Evolutionary conservation across 2,797 vertebrate genomes (phyloP).

Genomic region (Botia almorhae): DNA sequence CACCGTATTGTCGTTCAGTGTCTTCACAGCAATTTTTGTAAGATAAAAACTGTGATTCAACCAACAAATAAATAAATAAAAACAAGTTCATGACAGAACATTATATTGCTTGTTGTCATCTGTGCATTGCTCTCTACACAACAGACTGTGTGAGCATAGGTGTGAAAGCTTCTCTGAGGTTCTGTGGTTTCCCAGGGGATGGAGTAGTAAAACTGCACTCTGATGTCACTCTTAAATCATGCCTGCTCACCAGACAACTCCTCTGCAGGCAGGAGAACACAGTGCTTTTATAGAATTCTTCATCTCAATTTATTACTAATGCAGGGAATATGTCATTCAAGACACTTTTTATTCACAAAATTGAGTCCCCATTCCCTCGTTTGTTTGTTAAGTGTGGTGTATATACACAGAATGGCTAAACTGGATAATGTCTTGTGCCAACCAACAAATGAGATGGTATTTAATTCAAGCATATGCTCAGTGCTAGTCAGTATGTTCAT

Average conservation of each 20-base stretch:
- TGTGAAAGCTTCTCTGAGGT: constrained; percentile 2
- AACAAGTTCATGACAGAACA: constrained; percentile 12
- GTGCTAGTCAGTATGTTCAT: constrained; percentile 8
- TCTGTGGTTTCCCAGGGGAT: constrained; percentile 54
- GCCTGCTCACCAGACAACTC: constrained; percentile 73
- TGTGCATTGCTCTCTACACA: constrained; percentile 33
- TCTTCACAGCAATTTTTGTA: neutral
- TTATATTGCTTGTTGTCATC: neutral
- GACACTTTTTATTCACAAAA: constrained; percentile 74
- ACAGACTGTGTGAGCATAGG: constrained; percentile 40
- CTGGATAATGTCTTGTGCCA: neutral
- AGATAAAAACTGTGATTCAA: neutral
- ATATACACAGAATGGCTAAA: constrained; percentile 53
- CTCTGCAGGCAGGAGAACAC: constrained; percentile 67
- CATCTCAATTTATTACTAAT: constrained; percentile 77
- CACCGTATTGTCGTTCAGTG: neutral
- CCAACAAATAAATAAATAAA: constrained; percentile 24
- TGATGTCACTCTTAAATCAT: constrained; percentile 74
- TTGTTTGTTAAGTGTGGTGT: constrained; percentile 54
- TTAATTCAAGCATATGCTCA: constrained; percentile 4
- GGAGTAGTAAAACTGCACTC: constrained; percentile 60
- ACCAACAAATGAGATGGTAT: neutral
- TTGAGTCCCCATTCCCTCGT: constrained; percentile 35
- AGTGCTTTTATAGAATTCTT: constrained; percentile 73
- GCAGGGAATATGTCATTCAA: constrained; percentile 77